Percentiles rank a stretch among this genome's conserved stretches.
Conservation (phyloP, 2,888 invertebrate genomes). For the Leptopilina syphax region DNA sequence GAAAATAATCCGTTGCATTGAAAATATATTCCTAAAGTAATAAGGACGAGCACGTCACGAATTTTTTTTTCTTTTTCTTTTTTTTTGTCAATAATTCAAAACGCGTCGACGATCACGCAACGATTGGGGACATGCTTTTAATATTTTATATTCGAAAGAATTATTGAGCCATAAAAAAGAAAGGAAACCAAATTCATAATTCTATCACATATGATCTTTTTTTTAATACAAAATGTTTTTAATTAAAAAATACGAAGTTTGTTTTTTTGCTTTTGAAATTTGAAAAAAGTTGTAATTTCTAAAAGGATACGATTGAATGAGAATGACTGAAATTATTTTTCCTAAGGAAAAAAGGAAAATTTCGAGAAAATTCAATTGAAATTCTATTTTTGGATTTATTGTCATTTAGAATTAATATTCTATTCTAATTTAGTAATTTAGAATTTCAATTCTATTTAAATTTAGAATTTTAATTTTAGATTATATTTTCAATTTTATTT, state of each 20-base stretch:
- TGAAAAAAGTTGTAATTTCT: no score
- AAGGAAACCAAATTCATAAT: constrained; percentile 13
- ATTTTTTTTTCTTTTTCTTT: constrained; percentile 44
- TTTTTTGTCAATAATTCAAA: constrained; percentile 40
- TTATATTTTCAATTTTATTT: no score
- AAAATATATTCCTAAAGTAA: background rate
- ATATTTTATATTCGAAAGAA: background rate
- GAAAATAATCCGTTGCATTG: no score
- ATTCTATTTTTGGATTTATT: no score
- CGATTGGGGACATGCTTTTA: constrained; percentile 43
- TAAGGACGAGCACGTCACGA: constrained; percentile 54
- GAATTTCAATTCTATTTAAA: no score
- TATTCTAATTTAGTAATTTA: no score
- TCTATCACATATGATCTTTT: constrained; percentile 3
- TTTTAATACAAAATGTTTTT: background rate
- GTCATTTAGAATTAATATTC: no score
- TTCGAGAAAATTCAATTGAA: no score
- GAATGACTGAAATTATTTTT: background rate
- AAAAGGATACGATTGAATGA: background rate
- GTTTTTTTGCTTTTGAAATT: no score
- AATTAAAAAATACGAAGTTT: no score
- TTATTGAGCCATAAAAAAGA: background rate
- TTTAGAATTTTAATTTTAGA: no score
- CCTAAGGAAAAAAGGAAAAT: no score
- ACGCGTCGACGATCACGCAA: constrained; percentile 62